These are phyloP conservation scores for Osmerus mordax DNA, from an alignment of 2,113 vertebrate species.

Conservation along the genomic window DNA sequence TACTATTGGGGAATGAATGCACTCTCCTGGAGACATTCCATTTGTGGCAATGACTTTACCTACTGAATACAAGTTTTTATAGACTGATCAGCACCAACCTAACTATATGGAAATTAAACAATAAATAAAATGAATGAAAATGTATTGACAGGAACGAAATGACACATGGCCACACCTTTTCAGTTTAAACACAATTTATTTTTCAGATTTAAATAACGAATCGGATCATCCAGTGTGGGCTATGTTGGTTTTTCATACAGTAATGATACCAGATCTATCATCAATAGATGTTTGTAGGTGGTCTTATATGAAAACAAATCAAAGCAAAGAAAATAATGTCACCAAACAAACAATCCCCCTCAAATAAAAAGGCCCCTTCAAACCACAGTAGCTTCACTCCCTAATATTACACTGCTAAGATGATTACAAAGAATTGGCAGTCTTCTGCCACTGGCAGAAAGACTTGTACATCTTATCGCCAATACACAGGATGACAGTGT, in stretches of 20 bases:
- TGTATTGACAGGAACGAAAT: not conserved
- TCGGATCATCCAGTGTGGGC: conserved; percentile 85
- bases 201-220: conserved; percentile 87
- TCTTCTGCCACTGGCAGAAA: too few species aligned
- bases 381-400: conserved; percentile 86
- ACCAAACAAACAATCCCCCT: conserved; percentile 70
- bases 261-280: conserved; percentile 81
- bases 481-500: conserved; percentile 79
- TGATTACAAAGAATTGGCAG: conserved; percentile 78
- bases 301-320: conserved; percentile 81
- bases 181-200: conserved; percentile 91
- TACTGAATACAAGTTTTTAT: too few species aligned
- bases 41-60: too few species aligned
- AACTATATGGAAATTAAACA: too few species aligned
- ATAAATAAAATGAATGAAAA: too few species aligned
- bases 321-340: conserved; percentile 79
- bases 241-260: conserved; percentile 71
- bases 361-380: conserved; percentile 84
- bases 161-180: not conserved
- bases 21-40: too few species aligned
- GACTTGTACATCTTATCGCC: conserved; percentile 64
- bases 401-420: conserved; percentile 83
- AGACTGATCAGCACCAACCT: too few species aligned
- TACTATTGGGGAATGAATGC: too few species aligned
- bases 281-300: conserved; percentile 74